Percentiles rank a stretch among this genome's conserved stretches.
These are phyloP conservation scores for Troilus luridus DNA, from an alignment of 2,888 invertebrate species.

Conservation along the genomic window DNA sequence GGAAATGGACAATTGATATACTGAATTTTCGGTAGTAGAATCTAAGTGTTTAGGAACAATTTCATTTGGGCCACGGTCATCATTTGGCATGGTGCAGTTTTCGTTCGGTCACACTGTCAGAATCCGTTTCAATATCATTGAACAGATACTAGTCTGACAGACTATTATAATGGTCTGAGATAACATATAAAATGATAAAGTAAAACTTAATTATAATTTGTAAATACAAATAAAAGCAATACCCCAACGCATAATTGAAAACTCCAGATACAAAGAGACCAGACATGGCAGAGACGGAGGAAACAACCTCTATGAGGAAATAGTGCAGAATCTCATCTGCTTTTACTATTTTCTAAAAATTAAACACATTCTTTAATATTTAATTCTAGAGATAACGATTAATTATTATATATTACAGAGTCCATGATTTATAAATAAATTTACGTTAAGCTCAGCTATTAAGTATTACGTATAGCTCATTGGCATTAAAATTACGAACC, in stretches of 20 bases:
- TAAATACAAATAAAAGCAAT: no score
- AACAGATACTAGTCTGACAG: no score
- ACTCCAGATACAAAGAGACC: conserved; percentile 89
- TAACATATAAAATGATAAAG: no score
- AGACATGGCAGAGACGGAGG: conserved; percentile 82
- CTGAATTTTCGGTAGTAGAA: neutral
- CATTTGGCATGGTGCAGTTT: no score
- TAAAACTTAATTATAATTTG: no score
- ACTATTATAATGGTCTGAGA: no score
- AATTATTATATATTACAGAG: no score
- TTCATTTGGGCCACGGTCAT: no score
- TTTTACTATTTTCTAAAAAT: conserved; percentile 73
- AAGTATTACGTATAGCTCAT: conserved; percentile 93
- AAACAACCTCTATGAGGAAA: conserved; percentile 86
- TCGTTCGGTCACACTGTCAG: no score
- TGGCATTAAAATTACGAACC: conserved; percentile 81
- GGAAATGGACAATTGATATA: neutral
- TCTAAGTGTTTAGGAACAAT: no score
- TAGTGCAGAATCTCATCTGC: conserved; percentile 84
- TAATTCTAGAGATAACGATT: neutral
- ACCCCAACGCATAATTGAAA: conserved; percentile 83
- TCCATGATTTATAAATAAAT: neutral
- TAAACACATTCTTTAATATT: neutral
- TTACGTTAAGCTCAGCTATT: conserved; percentile 73
- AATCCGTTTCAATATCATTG: no score